Conservation (phyloP, 2,888 invertebrate genomes). For the Microctonus hyperodae region DNA sequence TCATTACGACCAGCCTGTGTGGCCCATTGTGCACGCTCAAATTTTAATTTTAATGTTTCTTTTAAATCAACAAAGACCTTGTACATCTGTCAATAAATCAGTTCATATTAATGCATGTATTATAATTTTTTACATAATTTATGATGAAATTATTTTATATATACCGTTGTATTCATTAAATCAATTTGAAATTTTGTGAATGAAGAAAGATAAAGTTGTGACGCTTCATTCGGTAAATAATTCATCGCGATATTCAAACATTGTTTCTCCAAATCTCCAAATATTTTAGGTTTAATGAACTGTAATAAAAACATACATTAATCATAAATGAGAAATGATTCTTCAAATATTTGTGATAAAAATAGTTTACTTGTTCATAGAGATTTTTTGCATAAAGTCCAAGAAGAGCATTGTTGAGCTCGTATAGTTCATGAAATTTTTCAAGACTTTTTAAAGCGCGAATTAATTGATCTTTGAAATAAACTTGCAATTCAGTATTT, state of each 20-base stretch:
- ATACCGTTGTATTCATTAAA: conserved; percentile 42
- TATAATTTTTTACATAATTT: background rate
- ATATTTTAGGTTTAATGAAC: conserved; percentile 43
- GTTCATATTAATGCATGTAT: background rate
- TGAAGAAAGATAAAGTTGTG: conserved; percentile 47
- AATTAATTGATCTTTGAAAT: conserved; percentile 40
- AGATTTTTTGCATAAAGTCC: conserved; percentile 46
- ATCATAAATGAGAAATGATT: background rate
- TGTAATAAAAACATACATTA: conserved; percentile 25
- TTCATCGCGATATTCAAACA: conserved; percentile 43
- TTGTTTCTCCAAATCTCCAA: conserved; percentile 36
- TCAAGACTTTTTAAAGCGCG: conserved; percentile 37
- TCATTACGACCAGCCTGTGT: conserved; percentile 28
- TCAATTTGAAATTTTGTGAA: conserved; percentile 40
- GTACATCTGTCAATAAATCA: conserved; percentile 37
- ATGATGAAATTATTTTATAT: background rate
- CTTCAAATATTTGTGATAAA: background rate
- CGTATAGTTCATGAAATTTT: conserved; percentile 6
- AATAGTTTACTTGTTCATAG: conserved; percentile 44
- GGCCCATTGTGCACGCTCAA: conserved; percentile 39
- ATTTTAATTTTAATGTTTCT: conserved; percentile 39
- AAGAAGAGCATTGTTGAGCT: conserved; percentile 45
- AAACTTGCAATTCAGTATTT: conserved; percentile 42
- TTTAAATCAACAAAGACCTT: conserved; percentile 42
- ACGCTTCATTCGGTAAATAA: conserved; percentile 44